Conservation (phyloP, 2,113 vertebrate species). For the Melanerpes formicivorus region DNA sequence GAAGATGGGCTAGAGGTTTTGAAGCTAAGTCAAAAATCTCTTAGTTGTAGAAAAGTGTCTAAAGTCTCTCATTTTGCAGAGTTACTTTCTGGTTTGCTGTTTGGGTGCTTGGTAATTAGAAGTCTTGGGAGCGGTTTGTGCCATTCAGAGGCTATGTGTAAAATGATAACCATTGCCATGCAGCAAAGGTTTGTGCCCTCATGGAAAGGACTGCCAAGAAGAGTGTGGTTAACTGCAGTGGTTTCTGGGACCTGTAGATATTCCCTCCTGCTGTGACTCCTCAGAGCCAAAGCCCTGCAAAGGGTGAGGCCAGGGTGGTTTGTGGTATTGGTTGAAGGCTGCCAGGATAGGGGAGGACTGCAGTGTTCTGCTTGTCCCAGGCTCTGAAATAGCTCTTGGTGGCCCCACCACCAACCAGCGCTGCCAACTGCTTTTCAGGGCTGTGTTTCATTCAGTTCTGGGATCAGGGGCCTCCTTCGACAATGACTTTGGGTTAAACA, state of each 20-base stretch:
- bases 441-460: background rate
- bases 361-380: background rate
- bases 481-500: background rate
- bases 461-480: background rate
- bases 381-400: background rate
- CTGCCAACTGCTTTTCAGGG: background rate
- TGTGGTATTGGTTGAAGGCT: fast-evolving
- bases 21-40: background rate
- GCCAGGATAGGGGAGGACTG: background rate
- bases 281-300: background rate
- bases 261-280: background rate
- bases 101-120: background rate
- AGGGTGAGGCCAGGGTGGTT: too few relatives aligned
- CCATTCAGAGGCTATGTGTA: background rate
- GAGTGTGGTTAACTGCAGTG: background rate
- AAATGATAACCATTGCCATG: background rate
- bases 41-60: background rate
- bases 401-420: background rate
- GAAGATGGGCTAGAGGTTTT: background rate
- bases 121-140: background rate
- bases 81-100: background rate
- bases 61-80: background rate
- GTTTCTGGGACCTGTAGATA: background rate
- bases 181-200: background rate
- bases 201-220: background rate